Evolutionary conservation across 2,797 vertebrate species (phyloP), one percentile per base, ranked within the genome.

Genomic region (Trachurus trachurus): DNA sequence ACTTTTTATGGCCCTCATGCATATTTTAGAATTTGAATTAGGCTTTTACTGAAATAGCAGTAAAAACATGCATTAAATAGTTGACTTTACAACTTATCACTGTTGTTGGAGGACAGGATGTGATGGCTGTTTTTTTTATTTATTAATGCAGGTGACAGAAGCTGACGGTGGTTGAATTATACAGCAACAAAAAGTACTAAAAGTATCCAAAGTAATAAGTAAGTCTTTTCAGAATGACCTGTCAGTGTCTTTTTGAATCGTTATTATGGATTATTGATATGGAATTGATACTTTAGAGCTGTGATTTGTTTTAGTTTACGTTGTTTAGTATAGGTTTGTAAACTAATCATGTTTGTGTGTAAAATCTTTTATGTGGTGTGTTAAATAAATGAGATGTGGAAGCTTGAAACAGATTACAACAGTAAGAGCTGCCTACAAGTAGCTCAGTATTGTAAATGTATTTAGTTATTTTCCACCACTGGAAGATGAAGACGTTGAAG

Each of bases 1-100:
- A 52, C 65, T 47, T 77, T 84, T 77, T 78, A 71, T 44, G 54
- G 58, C 56, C 49, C 54, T 79, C 53, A 16, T 85, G 71, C 74
- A 87, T 83, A 77, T 85, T 90, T 85, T 69, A 80, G 22, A 71
- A 49, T 80, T 74, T 71, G 54, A 82, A 73, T 72, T 21, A 64
- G 56, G 2, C 39, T 74, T 76, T 74, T 65, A 75, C 64, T 82
- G 66, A 78, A 78, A 69, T 6, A 66, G 73, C 63, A 62, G 75
- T 76, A 66, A 85, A 83, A 65, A 2, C 54, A 2, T 42, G 40
- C 60, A 50, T 68, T 80, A 52, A 74, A 74, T 54, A 68, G 26
- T 13, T 57, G 58, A 77, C 54, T 83, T 68, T 45, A 65, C 49
- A 66, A 21, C 66, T 65, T 58, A 58, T 61, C 34, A 54, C 58